Base-by-base conservation (phyloP, 2,113 vertebrate genomes). In the Rhinogobius similis region DNA sequence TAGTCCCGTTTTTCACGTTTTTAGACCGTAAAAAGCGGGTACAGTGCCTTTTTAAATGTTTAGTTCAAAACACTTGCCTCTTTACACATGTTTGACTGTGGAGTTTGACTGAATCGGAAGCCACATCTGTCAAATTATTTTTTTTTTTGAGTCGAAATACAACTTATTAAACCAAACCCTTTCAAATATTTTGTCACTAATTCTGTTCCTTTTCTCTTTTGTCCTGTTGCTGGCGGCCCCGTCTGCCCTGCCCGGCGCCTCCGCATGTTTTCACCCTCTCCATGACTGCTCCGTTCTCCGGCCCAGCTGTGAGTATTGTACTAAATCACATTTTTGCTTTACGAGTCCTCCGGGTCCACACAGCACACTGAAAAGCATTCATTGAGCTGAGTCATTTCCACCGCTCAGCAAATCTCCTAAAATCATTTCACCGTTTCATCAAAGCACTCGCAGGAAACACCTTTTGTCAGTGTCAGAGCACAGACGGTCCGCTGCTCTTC, bases 231-330 rank as follows among this genome's bases (percentile, higher is more conserved):
- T 83, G 56, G n/a, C 81, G 76, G 65, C 79, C 73, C 64, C 50
- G 21, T 41, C 64, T 63, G 2, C 44, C 43, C 16, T 27, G 62
- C 59, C 23, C 5, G 10, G 23, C 32, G n/a, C 36, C 32, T 43
- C 10, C 41, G 39, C 50, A 11, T 55, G n/a, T 21, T 67, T 73
- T 65, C 32, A 62, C 50, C 74, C 70, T 68, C 65, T 21, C 36
- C 65, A 64, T 52, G 52, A 62, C 67, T 29, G 67, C 27, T 7
- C 72, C 78, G 55, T 59, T 78, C 69, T 74, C 39, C 86, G 77
- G 83, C 58, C 48, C 84, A 92, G 91, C 90, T 82, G 91, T 92
- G 86, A 91, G 90, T 91, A 82, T 36, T 55, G 62, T 36, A 1
- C 14, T 44, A 23, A 56, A 36, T 44, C 23, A 39, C 26, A 21